A percentile compares a stretch with the other conserved stretches of the same genome.
These are phyloP conservation scores for Glossophaga mutica DNA, from an alignment of 2,797 vertebrate species.

Conservation along the genomic window DNA sequence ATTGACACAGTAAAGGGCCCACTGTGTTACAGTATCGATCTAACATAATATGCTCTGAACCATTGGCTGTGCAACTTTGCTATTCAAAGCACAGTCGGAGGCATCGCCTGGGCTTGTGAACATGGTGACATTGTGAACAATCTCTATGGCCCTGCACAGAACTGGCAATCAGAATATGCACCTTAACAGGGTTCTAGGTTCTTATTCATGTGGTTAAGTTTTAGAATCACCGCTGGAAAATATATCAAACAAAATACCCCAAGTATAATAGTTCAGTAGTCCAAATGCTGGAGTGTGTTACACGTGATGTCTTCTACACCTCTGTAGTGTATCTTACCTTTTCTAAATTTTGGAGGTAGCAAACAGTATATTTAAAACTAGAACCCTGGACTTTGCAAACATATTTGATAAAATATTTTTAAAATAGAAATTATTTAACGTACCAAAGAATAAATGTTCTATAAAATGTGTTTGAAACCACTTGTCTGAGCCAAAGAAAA, in stretches of 20 bases:
- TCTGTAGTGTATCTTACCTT: not conserved
- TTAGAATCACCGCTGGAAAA: not conserved
- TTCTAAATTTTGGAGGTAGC: not conserved
- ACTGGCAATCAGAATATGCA: not conserved
- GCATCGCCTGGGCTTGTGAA: not conserved
- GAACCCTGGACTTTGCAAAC: not conserved
- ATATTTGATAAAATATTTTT: not conserved
- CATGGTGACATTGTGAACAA: not conserved
- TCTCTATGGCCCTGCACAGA: too few relatives aligned
- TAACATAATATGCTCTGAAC: not conserved
- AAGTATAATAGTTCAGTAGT: not conserved
- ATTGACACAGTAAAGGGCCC: not conserved
- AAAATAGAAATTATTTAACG: not conserved
- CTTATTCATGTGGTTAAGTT: not conserved
- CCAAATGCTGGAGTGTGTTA: not conserved
- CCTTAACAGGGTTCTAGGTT: not conserved
- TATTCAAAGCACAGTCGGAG: not conserved
- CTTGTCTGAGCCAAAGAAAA: not conserved
- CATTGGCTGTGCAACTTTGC: not conserved
- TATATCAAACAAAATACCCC: not conserved
- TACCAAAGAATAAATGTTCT: not conserved
- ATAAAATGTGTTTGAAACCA: not conserved
- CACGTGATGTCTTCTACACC: not conserved
- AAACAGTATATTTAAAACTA: not conserved
- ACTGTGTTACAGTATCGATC: not conserved